Base-by-base conservation (phyloP, 2,113 vertebrate species). In the Prunella fulvescens region DNA sequence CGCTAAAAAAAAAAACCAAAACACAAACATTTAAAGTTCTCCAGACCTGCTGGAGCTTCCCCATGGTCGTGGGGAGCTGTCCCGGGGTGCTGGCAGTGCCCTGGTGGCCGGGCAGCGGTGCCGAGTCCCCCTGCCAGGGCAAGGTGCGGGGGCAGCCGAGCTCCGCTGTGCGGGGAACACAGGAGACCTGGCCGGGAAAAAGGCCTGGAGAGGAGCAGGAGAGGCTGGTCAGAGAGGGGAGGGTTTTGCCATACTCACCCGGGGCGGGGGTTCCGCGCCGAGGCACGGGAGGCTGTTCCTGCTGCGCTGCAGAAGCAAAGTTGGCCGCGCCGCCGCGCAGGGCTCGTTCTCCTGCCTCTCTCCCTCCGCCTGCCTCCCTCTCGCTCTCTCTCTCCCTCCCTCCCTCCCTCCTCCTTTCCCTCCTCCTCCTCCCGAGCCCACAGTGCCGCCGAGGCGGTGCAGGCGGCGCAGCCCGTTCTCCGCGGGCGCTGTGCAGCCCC, bases 221-320 rank as follows among this genome's bases (percentile, higher is more conserved):
- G 29, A 19, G 5, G 7, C 17, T 7, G 12, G 16, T 20, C 65
- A 33, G 28, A 16, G 72, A 29, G 26, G 9, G 54, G 37, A 53
- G 39, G 70, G 29, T 53, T 81, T 78, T 70, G 40, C n/a, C 10
- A 1, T 53, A 17, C 8, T 26, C 12, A 24, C 35, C 20, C 24
- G 2, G 11, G 15, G 22, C 8, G 23, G 6, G 54, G 12, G 50
- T 7, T 70, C 7, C 57, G 26, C 31, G 26, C 26, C 8, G 14
- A 64, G 50, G 40, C 14, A 56, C 29, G 67, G 67, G 57, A 87
- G 37, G 66, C 66, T 78, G 61, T 4, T 91, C 53, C 61, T 74
- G 74, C 95, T 65, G 93, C 81, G 74, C 87, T 57, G 96, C 85
- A 93, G 78, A 86, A 87, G 90, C 47, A 94, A 96, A 96, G 92